Percentiles rank a stretch among this genome's conserved stretches.
phyloP scores from a whole-genome alignment of 2,888 invertebrate species.

The Lochmaea capreae region DNA sequence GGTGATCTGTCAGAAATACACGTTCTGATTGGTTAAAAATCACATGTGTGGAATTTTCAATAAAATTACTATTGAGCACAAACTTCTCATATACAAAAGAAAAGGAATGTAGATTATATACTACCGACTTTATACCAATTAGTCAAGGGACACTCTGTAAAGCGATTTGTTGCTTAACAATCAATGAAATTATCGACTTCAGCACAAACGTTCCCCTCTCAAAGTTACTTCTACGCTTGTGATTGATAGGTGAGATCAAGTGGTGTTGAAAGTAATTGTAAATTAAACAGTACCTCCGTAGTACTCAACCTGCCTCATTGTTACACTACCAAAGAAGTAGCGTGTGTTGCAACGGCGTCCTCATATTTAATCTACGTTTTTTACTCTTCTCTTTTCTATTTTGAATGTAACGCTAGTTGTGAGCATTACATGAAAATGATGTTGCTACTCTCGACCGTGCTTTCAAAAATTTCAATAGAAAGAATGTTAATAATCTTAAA shows the following conservation, averaged over 20 bases:
- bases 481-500: constrained; percentile 23
- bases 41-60: no score
- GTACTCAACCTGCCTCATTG: constrained; percentile 11
- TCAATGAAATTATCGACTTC: neutral
- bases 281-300: neutral
- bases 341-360: constrained; percentile 6
- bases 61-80: no score
- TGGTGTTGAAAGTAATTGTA: constrained; percentile 8
- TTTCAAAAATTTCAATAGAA: constrained; percentile 21
- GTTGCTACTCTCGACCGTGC: constrained; percentile 12
- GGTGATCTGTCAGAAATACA: no score
- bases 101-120: no score
- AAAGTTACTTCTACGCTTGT: neutral
- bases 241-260: constrained; percentile 1
- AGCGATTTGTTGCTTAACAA: neutral
- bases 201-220: neutral
- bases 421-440: neutral
- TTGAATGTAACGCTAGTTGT: constrained; percentile 18
- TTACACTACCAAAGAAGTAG: constrained; percentile 14
- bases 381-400: constrained; percentile 3
- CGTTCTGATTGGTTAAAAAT: no score
- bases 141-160: no score
- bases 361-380: constrained; percentile 1
- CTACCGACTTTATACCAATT: no score
- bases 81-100: no score